These are phyloP conservation scores for Acropternis orthonyx DNA, from an alignment of 2,797 vertebrate species.

Conservation along the genomic window DNA sequence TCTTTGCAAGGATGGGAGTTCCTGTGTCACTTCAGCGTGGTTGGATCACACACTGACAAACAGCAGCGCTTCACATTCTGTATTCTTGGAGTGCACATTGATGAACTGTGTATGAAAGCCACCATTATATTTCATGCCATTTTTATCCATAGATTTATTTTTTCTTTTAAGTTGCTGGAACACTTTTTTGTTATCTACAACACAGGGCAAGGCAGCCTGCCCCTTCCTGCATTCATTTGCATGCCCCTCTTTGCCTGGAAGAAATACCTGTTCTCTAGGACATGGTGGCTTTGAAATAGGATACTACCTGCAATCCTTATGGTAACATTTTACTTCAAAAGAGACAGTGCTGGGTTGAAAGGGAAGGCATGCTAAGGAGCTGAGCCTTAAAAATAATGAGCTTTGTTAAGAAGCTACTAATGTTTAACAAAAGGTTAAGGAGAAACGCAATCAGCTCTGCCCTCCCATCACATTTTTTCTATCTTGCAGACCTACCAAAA, in stretches of 20 bases:
- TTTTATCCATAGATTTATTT: neutral
- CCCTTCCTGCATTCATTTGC: neutral
- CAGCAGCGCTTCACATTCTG: fast-evolving
- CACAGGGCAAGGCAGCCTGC: neutral
- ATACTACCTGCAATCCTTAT: neutral
- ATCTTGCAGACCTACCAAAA: neutral
- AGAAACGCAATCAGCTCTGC: neutral
- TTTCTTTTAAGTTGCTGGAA: neutral
- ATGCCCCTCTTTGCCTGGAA: neutral
- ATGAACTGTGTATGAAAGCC: neutral
- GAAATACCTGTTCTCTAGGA: constrained; percentile 10
- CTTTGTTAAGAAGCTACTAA: neutral
- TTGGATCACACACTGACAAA: neutral
- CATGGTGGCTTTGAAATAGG: neutral
- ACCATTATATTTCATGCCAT: fast-evolving
- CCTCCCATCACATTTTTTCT: neutral
- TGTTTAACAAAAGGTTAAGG: neutral
- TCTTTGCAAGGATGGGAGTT: fast-evolving
- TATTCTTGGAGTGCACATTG: neutral
- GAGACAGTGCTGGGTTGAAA: neutral
- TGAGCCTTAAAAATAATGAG: neutral
- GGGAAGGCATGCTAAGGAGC: neutral
- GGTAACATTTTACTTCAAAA: neutral
- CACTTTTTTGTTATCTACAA: neutral
- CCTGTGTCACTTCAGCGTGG: fast-evolving